Percentiles rank a stretch among this genome's conserved stretches.
These are phyloP conservation scores for Prionailurus bengalensis DNA, from an alignment of 2,113 vertebrate genomes.

Conservation along the genomic window DNA sequence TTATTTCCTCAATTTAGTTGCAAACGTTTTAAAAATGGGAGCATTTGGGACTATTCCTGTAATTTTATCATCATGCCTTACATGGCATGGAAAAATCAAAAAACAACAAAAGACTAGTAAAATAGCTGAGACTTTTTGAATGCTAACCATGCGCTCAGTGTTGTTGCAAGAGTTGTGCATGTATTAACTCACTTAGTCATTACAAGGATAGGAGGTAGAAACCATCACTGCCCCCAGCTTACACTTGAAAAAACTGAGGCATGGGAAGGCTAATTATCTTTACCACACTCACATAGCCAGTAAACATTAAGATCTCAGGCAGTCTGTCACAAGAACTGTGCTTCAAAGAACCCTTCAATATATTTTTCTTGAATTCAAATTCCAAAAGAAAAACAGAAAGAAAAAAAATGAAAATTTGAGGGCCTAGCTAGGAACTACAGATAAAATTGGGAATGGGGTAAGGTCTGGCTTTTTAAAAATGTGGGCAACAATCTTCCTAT, in stretches of 20 bases:
- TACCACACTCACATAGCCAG: neutral
- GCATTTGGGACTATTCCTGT: constrained; percentile 17
- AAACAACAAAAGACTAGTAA: neutral
- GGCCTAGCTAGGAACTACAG: neutral
- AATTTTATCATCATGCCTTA: neutral
- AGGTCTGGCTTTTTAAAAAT: neutral
- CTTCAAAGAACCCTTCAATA: neutral
- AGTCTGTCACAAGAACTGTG: neutral
- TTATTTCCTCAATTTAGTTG: neutral
- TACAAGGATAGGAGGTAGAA: neutral
- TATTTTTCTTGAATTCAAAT: neutral
- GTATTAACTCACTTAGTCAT: neutral
- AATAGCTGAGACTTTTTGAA: neutral
- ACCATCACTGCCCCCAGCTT: neutral
- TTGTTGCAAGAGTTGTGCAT: neutral
- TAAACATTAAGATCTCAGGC: neutral
- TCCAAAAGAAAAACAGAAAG: neutral
- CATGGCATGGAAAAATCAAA: neutral
- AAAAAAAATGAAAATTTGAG: neutral
- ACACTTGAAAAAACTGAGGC: neutral
- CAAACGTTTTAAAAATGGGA: neutral
- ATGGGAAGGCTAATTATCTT: neutral
- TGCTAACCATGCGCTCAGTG: neutral
- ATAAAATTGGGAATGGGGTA: neutral
- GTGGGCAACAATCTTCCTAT: neutral